Evolutionary conservation across 2,797 vertebrate genomes (phyloP).

Genomic region (Orientallactaga sibirica): DNA sequence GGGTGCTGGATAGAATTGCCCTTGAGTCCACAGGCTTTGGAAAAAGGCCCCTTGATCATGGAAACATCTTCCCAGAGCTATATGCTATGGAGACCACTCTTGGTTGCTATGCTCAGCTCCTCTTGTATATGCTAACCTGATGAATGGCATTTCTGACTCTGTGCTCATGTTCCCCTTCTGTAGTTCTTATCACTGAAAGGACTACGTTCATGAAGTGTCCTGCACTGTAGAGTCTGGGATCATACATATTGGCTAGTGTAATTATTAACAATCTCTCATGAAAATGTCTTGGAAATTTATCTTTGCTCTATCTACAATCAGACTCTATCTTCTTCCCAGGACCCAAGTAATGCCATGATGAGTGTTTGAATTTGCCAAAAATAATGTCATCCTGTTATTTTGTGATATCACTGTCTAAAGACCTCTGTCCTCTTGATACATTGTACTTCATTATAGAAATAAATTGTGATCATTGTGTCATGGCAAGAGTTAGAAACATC

Average conservation of each 20-base stretch:
- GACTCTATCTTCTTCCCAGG: background rate
- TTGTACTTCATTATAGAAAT: background rate
- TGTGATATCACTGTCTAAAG: background rate
- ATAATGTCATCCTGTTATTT: background rate
- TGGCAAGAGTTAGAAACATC: constrained; percentile 1
- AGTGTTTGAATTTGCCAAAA: background rate
- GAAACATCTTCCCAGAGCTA: too few species aligned
- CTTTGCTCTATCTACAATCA: background rate
- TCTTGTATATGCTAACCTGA: background rate
- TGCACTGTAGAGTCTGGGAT: background rate
- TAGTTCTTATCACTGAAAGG: background rate
- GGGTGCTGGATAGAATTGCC: too few species aligned
- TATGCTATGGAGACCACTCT: background rate
- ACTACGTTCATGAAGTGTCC: background rate
- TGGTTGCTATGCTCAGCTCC: background rate
- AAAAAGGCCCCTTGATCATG: too few species aligned
- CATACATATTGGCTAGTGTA: background rate
- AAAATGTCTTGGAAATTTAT: background rate
- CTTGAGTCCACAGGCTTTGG: too few species aligned
- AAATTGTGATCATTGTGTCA: background rate
- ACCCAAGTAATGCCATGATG: background rate
- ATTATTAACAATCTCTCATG: background rate
- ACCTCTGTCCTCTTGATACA: background rate
- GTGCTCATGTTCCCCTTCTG: background rate
- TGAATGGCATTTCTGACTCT: background rate